These are phyloP conservation scores for Hemaris fuciformis DNA, from an alignment of 2,888 invertebrate species.

Conservation along the genomic window DNA sequence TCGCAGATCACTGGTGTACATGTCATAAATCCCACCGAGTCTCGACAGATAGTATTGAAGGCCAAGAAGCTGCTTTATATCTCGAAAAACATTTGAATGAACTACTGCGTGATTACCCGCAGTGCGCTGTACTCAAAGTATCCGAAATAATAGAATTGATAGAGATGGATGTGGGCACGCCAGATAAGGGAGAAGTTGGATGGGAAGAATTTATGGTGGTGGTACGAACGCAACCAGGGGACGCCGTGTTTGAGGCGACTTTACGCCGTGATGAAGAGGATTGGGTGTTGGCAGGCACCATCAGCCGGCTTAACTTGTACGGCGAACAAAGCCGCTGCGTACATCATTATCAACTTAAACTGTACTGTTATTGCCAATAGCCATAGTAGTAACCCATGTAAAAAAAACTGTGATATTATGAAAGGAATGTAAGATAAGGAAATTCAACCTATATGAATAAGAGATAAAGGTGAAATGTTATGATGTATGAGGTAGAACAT, in stretches of 20 bases:
- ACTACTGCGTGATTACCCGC: slow-evolving; percentile 80
- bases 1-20: slow-evolving; percentile 93
- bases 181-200: slow-evolving; percentile 56
- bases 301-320: slow-evolving; percentile 90
- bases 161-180: slow-evolving; percentile 76
- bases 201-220: slow-evolving; percentile 84
- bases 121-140: slow-evolving; percentile 85
- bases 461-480: too few species aligned
- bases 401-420: slow-evolving; percentile 44
- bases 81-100: slow-evolving; percentile 85
- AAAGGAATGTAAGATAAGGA: slow-evolving; percentile 16
- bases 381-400: slow-evolving; percentile 21
- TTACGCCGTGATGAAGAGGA: slow-evolving; percentile 63
- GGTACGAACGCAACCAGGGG: slow-evolving; percentile 84
- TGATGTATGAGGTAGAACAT: too few species aligned
- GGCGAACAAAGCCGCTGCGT: slow-evolving; percentile 91
- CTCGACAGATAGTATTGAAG: slow-evolving; percentile 72
- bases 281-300: slow-evolving; percentile 84
- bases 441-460: neutral
- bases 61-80: slow-evolving; percentile 81
- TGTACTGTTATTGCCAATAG: slow-evolving; percentile 87
- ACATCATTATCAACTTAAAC: slow-evolving; percentile 86
- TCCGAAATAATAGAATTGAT: slow-evolving; percentile 84
- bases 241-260: slow-evolving; percentile 90
- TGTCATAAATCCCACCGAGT: slow-evolving; percentile 87